These are phyloP conservation scores for Phyllostomus hastatus DNA, from an alignment of 2,113 vertebrate species.

Conservation along the genomic window DNA sequence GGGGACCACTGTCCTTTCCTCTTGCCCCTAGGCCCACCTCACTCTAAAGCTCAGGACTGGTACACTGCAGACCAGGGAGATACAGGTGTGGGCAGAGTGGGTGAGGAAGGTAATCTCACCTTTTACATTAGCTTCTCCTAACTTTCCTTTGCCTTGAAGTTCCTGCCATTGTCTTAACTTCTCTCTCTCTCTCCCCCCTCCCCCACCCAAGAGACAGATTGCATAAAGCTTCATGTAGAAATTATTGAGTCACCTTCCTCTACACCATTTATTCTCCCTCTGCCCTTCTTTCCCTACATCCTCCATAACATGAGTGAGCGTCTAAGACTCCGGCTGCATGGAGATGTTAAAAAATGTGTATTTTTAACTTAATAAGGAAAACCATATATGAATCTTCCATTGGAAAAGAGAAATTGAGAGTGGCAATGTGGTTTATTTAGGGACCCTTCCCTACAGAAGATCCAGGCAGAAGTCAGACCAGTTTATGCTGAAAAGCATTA, in stretches of 20 bases:
- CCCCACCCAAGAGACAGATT: neutral
- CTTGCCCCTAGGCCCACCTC: neutral
- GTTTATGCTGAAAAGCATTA: neutral
- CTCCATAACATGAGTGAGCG: neutral
- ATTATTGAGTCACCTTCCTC: neutral
- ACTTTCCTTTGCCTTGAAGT: neutral
- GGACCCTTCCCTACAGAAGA: neutral
- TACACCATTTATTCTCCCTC: neutral
- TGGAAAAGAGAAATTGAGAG: slow-evolving; percentile 15
- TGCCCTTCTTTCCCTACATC: neutral
- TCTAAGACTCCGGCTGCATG: neutral
- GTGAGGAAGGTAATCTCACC: neutral
- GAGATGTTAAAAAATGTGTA: neutral
- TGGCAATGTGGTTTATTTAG: neutral
- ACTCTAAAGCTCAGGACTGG: neutral
- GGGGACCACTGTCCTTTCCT: neutral
- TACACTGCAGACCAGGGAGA: neutral
- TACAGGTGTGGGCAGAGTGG: neutral
- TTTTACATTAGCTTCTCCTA: neutral
- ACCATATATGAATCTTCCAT: neutral
- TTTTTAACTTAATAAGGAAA: slow-evolving; percentile 7
- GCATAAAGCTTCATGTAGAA: neutral
- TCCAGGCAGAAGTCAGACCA: neutral
- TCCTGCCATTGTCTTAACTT: neutral
- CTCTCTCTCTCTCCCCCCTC: too few species aligned